Evolutionary conservation across 2,797 vertebrate genomes (phyloP), one percentile per base, ranked within the genome.

Genomic region (Spizella passerina): DNA sequence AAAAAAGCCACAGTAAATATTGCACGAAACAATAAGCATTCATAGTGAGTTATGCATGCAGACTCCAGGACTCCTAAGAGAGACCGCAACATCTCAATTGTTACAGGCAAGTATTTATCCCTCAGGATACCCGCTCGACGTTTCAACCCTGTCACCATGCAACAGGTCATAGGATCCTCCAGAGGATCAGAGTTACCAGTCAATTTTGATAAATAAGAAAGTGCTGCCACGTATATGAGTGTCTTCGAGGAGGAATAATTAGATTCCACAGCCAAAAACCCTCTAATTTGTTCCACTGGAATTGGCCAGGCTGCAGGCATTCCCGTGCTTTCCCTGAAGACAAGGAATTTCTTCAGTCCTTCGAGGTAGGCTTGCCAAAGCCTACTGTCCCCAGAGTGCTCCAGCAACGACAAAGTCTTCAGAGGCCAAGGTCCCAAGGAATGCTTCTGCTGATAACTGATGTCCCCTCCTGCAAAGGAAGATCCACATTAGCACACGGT

Each of bases 1-100:
- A 97, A 95, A 87, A 97, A 97, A 50, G 95, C 65, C 6, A 88
- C 64, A 20, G 78, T 86, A 64, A 96, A 97, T 10, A 93, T 49
- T 1, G 95, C 93, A 57, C 19, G 75, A 26, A 95, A 96, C 23
- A 97, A 32, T 10, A 96, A 82, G 26, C 77, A 88, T 20, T 96
- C 95, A 2, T 95, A 96, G 30, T 64, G 5, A 12, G 47, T 69
- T 12, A 6, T 0, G 3, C 95, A 97, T 8, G 95, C 90, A 9
- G 79, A 32, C 55, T 96, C 90, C 61, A 94, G 63, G 36, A n/a
- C 69, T 24, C 84, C 94, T 14, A 96, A 38, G 21, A 96, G 86
- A 38, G 82, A 92, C 12, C 82, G 19, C 47, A 97, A 27, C 16
- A 82, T 27, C 68, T 95, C 95, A 27, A 81, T 49, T 17, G 77